phyloP scores from a whole-genome alignment of 2,113 vertebrate species.

The Prionailurus viverrinus region DNA sequence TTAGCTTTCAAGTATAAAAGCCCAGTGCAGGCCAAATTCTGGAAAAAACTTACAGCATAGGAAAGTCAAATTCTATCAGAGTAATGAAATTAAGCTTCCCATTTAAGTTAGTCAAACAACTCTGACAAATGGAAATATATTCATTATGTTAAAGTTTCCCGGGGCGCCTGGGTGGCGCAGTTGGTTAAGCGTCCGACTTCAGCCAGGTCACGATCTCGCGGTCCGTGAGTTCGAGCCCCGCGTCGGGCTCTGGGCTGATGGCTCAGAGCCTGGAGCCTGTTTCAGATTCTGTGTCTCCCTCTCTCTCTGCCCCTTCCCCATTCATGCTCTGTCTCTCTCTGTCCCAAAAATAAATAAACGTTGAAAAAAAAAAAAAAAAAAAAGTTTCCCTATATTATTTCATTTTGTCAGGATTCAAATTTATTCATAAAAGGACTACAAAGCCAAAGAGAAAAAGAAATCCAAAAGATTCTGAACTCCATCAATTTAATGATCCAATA shows the following conservation, averaged over 20 bases:
- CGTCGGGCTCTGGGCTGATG: too few relatives aligned
- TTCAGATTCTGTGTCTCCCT: too few relatives aligned
- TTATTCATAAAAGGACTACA: constrained; percentile 3
- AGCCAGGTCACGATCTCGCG: too few relatives aligned
- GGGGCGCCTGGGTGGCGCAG: too few relatives aligned
- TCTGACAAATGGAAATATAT: neutral
- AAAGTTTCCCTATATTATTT: neutral
- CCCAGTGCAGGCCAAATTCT: neutral
- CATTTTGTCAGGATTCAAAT: neutral
- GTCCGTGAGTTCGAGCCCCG: too few relatives aligned
- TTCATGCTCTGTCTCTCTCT: too few relatives aligned
- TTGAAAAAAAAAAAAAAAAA: too few relatives aligned
- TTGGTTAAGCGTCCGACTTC: too few relatives aligned
- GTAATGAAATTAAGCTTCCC: neutral
- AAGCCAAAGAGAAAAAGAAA: constrained; percentile 36
- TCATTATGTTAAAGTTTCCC: neutral
- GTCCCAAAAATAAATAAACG: too few relatives aligned
- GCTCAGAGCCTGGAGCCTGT: too few relatives aligned
- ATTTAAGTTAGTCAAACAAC: constrained; percentile 1
- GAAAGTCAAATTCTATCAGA: neutral
- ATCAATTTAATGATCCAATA: neutral
- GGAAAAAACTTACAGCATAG: neutral
- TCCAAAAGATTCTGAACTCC: neutral
- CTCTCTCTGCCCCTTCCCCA: too few relatives aligned
- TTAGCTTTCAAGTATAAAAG: neutral